Conservation (phyloP, 2,113 vertebrate species). For the Actenoides hombroni region DNA sequence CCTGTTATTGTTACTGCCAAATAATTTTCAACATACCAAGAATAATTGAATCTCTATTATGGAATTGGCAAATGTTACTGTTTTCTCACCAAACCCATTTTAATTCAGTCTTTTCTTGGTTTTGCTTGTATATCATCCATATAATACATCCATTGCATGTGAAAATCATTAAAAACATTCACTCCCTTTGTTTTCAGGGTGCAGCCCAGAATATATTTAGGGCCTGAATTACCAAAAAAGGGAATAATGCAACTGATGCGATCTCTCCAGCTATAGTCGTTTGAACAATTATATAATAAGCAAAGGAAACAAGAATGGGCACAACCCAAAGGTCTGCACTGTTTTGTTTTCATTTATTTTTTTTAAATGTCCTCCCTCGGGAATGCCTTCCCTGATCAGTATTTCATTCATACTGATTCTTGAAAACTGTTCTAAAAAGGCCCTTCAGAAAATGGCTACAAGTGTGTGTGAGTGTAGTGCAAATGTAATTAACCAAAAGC, state of each 20-base stretch:
- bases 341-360: slow-evolving; percentile 40
- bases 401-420: background rate
- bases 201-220: slow-evolving; percentile 67
- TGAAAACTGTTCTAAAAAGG: background rate
- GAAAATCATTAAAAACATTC: slow-evolving; percentile 65
- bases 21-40: background rate
- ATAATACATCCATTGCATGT: slow-evolving; percentile 54
- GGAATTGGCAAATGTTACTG: slow-evolving; percentile 7
- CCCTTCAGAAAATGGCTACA: background rate
- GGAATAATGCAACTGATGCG: slow-evolving; percentile 65
- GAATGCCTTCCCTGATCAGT: background rate
- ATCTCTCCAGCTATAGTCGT: slow-evolving; percentile 66
- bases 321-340: slow-evolving; percentile 65
- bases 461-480: background rate
- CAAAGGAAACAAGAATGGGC: slow-evolving; percentile 66
- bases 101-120: slow-evolving; percentile 19
- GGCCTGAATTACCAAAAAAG: slow-evolving; percentile 66
- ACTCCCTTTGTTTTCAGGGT: slow-evolving; percentile 70
- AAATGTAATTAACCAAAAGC: background rate
- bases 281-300: slow-evolving; percentile 66
- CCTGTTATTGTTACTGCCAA: background rate
- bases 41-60: background rate
- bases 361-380: background rate
- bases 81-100: slow-evolving; percentile 30
- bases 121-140: slow-evolving; percentile 50